Evolutionary conservation across 2,888 invertebrate species (phyloP).

Genomic region (Stegophylla sp.): DNA sequence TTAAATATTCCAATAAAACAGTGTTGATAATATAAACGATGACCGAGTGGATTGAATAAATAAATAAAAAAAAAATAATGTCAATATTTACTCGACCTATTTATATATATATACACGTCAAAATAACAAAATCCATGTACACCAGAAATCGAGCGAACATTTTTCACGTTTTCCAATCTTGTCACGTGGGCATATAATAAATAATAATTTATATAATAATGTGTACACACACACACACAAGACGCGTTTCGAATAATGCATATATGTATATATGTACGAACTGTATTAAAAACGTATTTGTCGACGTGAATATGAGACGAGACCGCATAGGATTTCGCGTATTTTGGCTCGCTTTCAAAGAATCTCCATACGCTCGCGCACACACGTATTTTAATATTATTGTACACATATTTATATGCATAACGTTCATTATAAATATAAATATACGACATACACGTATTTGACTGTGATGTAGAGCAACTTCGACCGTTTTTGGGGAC

Average conservation of each 20-base stretch:
- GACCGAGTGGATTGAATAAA: not conserved
- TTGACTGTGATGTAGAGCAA: no score
- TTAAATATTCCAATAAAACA: not conserved
- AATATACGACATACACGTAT: no score
- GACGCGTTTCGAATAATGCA: not conserved
- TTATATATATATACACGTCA: not conserved
- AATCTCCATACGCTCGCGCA: not conserved
- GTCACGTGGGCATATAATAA: no score
- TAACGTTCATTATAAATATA: no score
- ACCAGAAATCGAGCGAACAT: not conserved
- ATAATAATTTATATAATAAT: no score
- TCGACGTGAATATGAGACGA: not conserved
- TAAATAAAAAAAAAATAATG: not conserved
- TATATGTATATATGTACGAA: not conserved
- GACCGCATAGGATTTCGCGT: not conserved
- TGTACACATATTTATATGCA: no score
- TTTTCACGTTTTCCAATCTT: not conserved
- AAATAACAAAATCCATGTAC: not conserved
- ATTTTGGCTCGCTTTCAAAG: not conserved
- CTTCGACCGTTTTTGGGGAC: no score
- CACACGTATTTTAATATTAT: no score
- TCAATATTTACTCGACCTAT: not conserved
- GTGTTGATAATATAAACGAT: not conserved
- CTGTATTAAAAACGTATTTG: not conserved
- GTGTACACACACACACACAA: not conserved